A percentile compares a stretch with the other conserved stretches of the same genome.
phyloP scores from a whole-genome alignment of 1,140 invertebrate genomes.

The Steinernema khuongi region DNA sequence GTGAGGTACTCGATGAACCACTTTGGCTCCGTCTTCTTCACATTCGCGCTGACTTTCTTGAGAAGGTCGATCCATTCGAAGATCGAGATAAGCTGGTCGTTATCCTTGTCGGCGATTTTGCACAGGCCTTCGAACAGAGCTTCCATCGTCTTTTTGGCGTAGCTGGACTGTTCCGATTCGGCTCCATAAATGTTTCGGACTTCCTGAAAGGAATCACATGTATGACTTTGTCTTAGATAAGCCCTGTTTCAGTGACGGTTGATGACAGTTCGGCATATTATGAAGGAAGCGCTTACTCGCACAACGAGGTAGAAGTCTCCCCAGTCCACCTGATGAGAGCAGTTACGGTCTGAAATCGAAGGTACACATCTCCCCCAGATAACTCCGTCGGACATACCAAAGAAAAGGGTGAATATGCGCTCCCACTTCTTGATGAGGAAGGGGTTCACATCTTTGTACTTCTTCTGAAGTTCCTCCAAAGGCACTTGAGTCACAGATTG shows the following conservation, averaged over 20 bases:
- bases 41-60: slow-evolving; percentile 26
- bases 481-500: background rate
- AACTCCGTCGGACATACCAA: slow-evolving; percentile 34
- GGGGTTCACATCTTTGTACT: slow-evolving; percentile 42
- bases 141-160: slow-evolving; percentile 47
- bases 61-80: slow-evolving; percentile 49
- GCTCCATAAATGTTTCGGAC: slow-evolving; percentile 52
- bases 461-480: slow-evolving; percentile 33
- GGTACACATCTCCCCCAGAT: background rate
- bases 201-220: slow-evolving; percentile 37
- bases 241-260: background rate
- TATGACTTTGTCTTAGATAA: no score
- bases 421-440: slow-evolving; percentile 53
- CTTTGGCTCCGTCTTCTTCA: slow-evolving; percentile 34
- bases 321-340: slow-evolving; percentile 43
- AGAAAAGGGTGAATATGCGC: slow-evolving; percentile 54
- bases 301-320: slow-evolving; percentile 51
- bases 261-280: background rate
- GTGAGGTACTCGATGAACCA: slow-evolving; percentile 49
- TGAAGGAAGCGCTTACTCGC: slow-evolving; percentile 31
- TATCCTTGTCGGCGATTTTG: slow-evolving; percentile 44
- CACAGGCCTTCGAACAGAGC: slow-evolving; percentile 50
- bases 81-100: slow-evolving; percentile 48
- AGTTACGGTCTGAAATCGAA: slow-evolving; percentile 45
- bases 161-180: slow-evolving; percentile 46